Conservation (phyloP, 23 tunicate genomes). For the Pegea sp. region DNA sequence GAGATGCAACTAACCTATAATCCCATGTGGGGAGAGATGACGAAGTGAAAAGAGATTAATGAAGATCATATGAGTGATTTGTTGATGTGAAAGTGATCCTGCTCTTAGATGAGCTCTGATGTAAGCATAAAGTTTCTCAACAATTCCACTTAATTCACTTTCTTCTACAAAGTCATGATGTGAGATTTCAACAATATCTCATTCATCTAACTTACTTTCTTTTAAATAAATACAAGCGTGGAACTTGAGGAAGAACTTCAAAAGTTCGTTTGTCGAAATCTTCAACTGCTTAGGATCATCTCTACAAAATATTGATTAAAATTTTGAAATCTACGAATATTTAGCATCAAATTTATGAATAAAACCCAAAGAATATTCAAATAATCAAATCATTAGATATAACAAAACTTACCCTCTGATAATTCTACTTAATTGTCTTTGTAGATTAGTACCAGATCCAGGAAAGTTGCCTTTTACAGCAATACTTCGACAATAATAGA, state of each 20-base stretch:
- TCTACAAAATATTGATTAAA: constrained; percentile 4
- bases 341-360: background rate
- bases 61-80: constrained; percentile 67
- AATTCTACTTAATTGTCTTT: constrained; percentile 52
- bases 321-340: background rate
- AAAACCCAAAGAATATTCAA: background rate
- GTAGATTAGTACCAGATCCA: constrained; percentile 66
- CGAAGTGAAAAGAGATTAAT: constrained; percentile 60
- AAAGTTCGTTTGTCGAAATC: constrained; percentile 71
- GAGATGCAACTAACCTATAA: constrained; percentile 18
- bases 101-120: constrained; percentile 55
- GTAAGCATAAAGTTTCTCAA: constrained; percentile 27
- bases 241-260: constrained; percentile 66
- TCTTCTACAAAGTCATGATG: constrained; percentile 17
- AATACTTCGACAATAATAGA: constrained; percentile 76
- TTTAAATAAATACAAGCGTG: constrained; percentile 76
- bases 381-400: background rate
- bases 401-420: constrained; percentile 38
- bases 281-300: constrained; percentile 73
- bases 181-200: background rate
- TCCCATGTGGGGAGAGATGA: constrained; percentile 39
- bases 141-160: constrained; percentile 29
- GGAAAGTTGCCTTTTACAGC: constrained; percentile 93
- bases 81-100: constrained; percentile 56
- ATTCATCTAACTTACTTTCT: constrained; percentile 70